Evolutionary conservation across 2,888 invertebrate genomes (phyloP).

Genomic region (Abrostola tripartita): DNA sequence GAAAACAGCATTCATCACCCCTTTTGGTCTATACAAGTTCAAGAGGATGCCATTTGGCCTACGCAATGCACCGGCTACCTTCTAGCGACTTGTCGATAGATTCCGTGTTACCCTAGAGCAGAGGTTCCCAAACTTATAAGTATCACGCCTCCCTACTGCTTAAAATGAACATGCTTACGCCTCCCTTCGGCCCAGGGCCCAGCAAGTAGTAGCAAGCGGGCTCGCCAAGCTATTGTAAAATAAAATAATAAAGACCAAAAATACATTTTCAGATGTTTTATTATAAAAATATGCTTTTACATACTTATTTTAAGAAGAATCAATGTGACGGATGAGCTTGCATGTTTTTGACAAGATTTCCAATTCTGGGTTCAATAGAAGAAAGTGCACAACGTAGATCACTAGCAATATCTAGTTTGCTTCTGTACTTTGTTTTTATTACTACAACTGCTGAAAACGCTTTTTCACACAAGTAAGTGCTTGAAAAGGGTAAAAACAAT

Average conservation of each 20-base stretch:
- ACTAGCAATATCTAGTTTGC: constrained; percentile 34
- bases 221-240: constrained; percentile 26
- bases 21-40: constrained; percentile 58
- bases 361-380: constrained; percentile 37
- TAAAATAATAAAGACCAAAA: constrained; percentile 32
- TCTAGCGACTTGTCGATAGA: constrained; percentile 48
- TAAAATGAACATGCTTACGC: constrained; percentile 29
- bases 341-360: constrained; percentile 33
- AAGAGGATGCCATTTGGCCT: constrained; percentile 63
- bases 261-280: constrained; percentile 21
- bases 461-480: constrained; percentile 37
- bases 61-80: constrained; percentile 61
- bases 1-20: constrained; percentile 29
- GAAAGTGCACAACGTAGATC: constrained; percentile 28
- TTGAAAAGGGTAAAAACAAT: constrained; percentile 37
- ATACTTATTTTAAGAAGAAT: constrained; percentile 1
- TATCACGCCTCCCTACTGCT: constrained; percentile 28
- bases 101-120: constrained; percentile 9
- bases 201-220: constrained; percentile 20
- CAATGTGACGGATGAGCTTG: constrained; percentile 34
- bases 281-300: constrained; percentile 4
- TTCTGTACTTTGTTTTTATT: constrained; percentile 36
- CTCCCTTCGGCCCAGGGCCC: constrained; percentile 16
- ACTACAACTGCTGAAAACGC: constrained; percentile 37
- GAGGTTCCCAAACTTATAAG: too few species aligned